Conservation (phyloP, 2,113 vertebrate genomes). For the Benitochromis conjunctus region DNA sequence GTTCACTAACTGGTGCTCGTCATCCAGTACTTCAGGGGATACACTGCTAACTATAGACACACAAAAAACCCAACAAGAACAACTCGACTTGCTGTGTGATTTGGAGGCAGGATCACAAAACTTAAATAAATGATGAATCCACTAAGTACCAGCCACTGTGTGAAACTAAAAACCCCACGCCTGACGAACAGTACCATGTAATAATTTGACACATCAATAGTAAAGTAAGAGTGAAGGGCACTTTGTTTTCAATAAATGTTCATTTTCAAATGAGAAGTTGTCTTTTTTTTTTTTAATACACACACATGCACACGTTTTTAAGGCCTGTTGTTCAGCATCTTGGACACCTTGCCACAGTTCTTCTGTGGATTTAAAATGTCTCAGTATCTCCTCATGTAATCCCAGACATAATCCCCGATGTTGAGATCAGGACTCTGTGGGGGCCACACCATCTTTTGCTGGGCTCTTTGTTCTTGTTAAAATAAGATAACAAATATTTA, state of each 20-base stretch:
- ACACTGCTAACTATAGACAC: constrained; percentile 34
- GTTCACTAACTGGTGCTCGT: constrained; percentile 41
- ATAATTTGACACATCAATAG: not conserved
- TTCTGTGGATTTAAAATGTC: not conserved
- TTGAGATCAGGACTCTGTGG: not conserved
- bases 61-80: not conserved
- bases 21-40: constrained; percentile 21
- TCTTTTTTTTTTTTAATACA: too few species aligned
- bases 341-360: not conserved
- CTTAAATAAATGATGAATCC: not conserved
- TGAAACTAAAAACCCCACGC: not conserved
- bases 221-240: not conserved
- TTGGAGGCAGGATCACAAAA: not conserved
- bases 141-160: not conserved
- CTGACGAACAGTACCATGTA: not conserved
- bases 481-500: not conserved
- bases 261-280: not conserved
- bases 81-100: not conserved
- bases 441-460: not conserved
- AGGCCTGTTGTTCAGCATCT: not conserved
- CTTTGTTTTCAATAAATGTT: accelerated
- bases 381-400: not conserved
- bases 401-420: not conserved
- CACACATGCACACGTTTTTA: not conserved
- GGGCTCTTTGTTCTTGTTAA: not conserved